Evolutionary conservation across 2,888 invertebrate species (phyloP), one percentile per base, ranked within the genome.

Genomic region (Pterobdella sp.): DNA sequence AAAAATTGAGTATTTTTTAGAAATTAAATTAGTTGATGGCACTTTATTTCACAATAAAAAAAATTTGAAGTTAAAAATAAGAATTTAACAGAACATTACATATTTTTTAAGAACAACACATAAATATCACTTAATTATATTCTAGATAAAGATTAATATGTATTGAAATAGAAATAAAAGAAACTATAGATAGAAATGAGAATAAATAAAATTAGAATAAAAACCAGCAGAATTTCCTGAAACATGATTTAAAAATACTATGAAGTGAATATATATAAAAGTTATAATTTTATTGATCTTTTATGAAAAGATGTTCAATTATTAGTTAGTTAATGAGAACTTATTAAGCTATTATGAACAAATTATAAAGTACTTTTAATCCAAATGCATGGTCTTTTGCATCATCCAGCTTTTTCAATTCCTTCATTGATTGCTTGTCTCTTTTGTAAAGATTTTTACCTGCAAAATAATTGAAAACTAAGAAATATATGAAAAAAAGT

Each of bases 401-500:
- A 56, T 56, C 26, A 3, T 56, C 60, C 18, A 56, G 7, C 60
- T 56, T 56, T 56, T 56, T 56, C 60, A 56, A 56, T 56, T 56
- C 60, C n/a, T n/a, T 56, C n/a, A 56, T 26, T 56, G 60, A 22
- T 56, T 56, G 60, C 60, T 56, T 56, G 26, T 56, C 60, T 56
- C 60, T 56, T 22, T 56, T 56, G n/a, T 56, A 56, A 4, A 56
- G n/a, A 56, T 56, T 56, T 22, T 56, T 56, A 26, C 60, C 60
- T 56, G 60, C n/a, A 26, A 56, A 56, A n/a, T 42, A 14, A 42
- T 42, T 42, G 42, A 42, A 18, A 42, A 14, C 18, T 18, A 42
- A 42, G 18, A 42, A 42, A 42, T 42, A 14, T 7, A 42, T 14
- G 7, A 42, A 18, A 42, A 14, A 14, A 14, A 18, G 18, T 42